These are phyloP conservation scores for Gracilinanus agilis DNA, from an alignment of 2,113 vertebrate species.

Conservation along the genomic window DNA sequence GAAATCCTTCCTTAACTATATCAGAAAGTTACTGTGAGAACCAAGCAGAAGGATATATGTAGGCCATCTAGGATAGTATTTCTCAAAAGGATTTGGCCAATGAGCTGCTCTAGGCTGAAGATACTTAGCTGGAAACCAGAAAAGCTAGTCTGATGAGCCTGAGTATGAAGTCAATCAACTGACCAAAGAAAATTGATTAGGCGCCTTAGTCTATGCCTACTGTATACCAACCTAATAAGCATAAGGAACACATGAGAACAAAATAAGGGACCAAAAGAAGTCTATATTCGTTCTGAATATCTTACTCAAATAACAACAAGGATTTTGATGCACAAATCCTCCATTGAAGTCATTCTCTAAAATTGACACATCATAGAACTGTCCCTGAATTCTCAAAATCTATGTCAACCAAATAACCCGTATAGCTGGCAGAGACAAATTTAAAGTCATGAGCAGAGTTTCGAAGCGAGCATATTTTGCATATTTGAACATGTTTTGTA, in stretches of 20 bases:
- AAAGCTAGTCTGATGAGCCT: background rate
- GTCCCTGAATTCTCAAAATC: background rate
- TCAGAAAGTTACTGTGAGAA: background rate
- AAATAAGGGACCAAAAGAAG: background rate
- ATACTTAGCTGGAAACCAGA: background rate
- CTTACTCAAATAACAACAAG: background rate
- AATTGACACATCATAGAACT: constrained; percentile 32
- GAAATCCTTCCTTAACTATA: background rate
- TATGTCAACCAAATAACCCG: background rate
- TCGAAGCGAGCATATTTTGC: background rate
- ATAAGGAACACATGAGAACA: background rate
- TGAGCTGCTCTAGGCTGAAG: background rate
- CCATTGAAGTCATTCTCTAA: background rate
- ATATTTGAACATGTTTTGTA: background rate
- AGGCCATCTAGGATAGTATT: background rate
- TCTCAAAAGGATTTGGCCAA: background rate
- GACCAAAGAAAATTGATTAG: background rate
- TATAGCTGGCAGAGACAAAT: background rate
- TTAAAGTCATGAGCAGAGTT: background rate
- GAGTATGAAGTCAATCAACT: background rate
- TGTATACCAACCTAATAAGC: background rate
- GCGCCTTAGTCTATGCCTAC: background rate
- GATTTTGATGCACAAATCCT: background rate
- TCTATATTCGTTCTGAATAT: background rate
- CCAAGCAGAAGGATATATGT: background rate